Evolutionary conservation across 2,797 vertebrate species (phyloP).

Genomic region (Rhadinocentrus ornatus): DNA sequence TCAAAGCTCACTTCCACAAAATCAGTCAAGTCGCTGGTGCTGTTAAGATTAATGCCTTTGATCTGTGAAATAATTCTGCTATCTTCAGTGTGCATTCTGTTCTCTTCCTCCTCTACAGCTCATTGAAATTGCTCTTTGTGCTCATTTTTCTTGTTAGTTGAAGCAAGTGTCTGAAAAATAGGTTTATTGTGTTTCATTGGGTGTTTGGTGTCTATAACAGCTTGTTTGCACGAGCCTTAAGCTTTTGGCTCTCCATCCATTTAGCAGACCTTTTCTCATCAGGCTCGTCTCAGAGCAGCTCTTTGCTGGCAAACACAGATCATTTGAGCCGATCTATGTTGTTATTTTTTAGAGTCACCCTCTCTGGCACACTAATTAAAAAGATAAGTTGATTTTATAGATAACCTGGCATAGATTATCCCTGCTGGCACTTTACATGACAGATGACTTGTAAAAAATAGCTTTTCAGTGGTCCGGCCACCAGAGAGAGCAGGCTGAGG

Average conservation of each 20-base stretch:
- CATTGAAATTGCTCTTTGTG: neutral
- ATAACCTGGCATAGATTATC: constrained; percentile 73
- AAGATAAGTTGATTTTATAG: constrained; percentile 71
- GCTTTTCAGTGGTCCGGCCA: constrained; percentile 61
- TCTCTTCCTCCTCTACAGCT: constrained; percentile 35
- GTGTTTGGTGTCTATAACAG: constrained; percentile 48
- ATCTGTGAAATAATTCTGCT: constrained; percentile 49
- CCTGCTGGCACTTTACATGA: constrained; percentile 66
- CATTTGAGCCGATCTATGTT: constrained; percentile 57
- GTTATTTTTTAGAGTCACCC: constrained; percentile 62
- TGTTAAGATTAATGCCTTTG: constrained; percentile 51
- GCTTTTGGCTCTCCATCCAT: constrained; percentile 45
- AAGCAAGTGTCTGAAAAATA: constrained; percentile 37
- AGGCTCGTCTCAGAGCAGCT: constrained; percentile 22
- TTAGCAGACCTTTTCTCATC: constrained; percentile 46
- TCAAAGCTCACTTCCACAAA: constrained; percentile 52
- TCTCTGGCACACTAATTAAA: constrained; percentile 70
- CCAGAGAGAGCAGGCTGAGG: constrained; percentile 58
- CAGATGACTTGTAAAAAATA: constrained; percentile 72
- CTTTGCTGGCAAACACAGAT: constrained; percentile 52
- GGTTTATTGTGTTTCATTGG: constrained; percentile 38
- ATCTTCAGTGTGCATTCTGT: constrained; percentile 24
- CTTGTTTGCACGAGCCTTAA: constrained; percentile 12
- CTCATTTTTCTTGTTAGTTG: constrained; percentile 42
- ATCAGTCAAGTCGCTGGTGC: constrained; percentile 45